Evolutionary conservation across 1,140 invertebrate species (phyloP).

Genomic region (Pseudomyrmex concolor): DNA sequence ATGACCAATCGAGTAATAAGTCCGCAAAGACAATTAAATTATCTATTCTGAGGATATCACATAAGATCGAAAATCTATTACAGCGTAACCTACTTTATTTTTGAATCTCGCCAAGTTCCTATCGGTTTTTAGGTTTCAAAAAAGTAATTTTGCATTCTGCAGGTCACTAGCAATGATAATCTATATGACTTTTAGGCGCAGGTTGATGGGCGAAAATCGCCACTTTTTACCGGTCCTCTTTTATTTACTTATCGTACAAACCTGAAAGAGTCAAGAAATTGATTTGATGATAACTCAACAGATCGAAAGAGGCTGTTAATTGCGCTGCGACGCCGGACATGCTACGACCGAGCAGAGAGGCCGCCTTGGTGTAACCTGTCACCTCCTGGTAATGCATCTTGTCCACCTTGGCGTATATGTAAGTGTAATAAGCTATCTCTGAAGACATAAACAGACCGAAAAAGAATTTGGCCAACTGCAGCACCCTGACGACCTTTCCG

Average conservation of each 20-base stretch:
- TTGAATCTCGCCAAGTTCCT: too few species aligned
- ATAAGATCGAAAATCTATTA: too few species aligned
- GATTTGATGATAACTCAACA: conserved; percentile 88
- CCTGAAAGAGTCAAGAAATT: conserved; percentile 90
- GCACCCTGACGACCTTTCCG: conserved; percentile 77
- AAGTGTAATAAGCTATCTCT: conserved; percentile 96
- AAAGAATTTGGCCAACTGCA: conserved; percentile 85
- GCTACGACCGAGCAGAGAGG: conserved; percentile 89
- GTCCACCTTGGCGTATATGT: conserved; percentile 96
- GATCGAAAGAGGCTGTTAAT: conserved; percentile 86
- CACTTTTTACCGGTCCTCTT: too few species aligned
- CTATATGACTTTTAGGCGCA: too few species aligned
- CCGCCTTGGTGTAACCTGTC: conserved; percentile 90
- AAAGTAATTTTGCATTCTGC: too few species aligned
- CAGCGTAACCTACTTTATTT: too few species aligned
- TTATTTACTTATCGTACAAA: conserved; percentile 66
- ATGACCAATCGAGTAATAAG: too few species aligned
- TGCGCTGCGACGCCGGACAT: conserved; percentile 89
- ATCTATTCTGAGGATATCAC: too few species aligned
- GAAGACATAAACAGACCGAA: conserved; percentile 94
- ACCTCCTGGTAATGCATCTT: conserved; percentile 91
- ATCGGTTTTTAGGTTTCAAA: too few species aligned
- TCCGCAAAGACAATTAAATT: too few species aligned
- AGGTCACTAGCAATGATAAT: too few species aligned
- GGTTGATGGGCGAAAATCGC: too few species aligned